phyloP scores from a whole-genome alignment of 2,113 vertebrate genomes.

The Poecilia latipinna region DNA sequence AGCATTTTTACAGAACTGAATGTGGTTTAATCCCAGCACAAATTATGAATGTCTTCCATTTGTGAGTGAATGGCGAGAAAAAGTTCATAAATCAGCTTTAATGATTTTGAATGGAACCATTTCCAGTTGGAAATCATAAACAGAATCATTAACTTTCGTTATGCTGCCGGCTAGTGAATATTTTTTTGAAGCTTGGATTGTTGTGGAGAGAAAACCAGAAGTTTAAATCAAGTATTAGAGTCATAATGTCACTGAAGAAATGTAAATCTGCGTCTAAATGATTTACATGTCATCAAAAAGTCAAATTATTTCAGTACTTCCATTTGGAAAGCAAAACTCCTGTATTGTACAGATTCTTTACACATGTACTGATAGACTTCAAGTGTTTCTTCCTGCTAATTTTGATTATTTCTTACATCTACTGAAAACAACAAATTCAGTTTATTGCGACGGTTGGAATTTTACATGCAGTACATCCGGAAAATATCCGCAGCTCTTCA shows the following conservation, averaged over 20 bases:
- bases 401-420: too few relatives aligned
- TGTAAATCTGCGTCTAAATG: too few relatives aligned
- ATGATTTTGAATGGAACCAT: not conserved
- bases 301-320: too few relatives aligned
- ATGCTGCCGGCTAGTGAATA: not conserved
- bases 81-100: not conserved
- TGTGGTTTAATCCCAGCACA: slow-evolving; percentile 25
- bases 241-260: not conserved
- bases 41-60: not conserved
- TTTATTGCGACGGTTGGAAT: too few relatives aligned
- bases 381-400: too few relatives aligned
- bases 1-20: slow-evolving; percentile 22
- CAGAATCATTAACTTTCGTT: not conserved
- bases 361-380: too few relatives aligned
- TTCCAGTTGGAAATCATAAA: not conserved
- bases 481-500: too few relatives aligned
- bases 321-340: too few relatives aligned
- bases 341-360: too few relatives aligned
- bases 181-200: not conserved
- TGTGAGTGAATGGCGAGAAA: not conserved
- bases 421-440: too few relatives aligned
- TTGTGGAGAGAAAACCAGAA: not conserved
- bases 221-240: not conserved
- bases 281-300: too few relatives aligned
- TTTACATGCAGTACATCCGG: too few relatives aligned